Evolutionary conservation across 2,888 invertebrate genomes (phyloP), one percentile per base, ranked within the genome.

Genomic region (Himalopsyche anomala): DNA sequence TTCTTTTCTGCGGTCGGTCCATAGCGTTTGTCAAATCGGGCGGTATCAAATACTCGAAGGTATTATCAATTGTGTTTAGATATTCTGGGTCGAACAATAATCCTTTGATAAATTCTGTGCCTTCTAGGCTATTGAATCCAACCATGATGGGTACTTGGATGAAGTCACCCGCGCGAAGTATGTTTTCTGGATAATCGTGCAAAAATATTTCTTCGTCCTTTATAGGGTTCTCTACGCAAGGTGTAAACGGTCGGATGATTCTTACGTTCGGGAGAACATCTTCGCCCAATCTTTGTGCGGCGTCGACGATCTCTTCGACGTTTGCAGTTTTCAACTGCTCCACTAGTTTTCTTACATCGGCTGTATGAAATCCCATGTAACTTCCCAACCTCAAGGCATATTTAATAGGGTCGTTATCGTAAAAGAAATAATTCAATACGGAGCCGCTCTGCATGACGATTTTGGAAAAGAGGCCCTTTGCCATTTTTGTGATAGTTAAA

Each of bases 311-410:
- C 82, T 90, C 90, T 40, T 91, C 90, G 11, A 91, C 89, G 0
- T 92, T 91, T 84, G 90, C 84, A 4, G 90, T 84, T 19, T 90
- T 89, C 5, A 93, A 91, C 84, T 90, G 89, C 42, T 89, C 89
- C 85, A 92, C 91, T 5, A 91, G 89, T 9, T 90, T 90, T 1
- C 91, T 91, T 1, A 91, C 89, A 79, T 91, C 91, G 0, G 91
- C 90, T 5, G 91, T 88, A 84, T 90, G 91, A 85, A 92, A 91
- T 84, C 90, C 94, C 91, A 95, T 89, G 90, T 92, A 85, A 85
- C 90, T 88, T 89, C 91, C 89, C 90, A 94, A 90, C 90, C 93
- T 88, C 85, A 92, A 90, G 36, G 89, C 62, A 12, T 89, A 89
- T 15, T 90, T 89, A 1, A 90, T 87, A 12, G 88, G 88, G 86